Base-by-base conservation (phyloP, 1,140 invertebrate species). In the Drosophila biarmipes region DNA sequence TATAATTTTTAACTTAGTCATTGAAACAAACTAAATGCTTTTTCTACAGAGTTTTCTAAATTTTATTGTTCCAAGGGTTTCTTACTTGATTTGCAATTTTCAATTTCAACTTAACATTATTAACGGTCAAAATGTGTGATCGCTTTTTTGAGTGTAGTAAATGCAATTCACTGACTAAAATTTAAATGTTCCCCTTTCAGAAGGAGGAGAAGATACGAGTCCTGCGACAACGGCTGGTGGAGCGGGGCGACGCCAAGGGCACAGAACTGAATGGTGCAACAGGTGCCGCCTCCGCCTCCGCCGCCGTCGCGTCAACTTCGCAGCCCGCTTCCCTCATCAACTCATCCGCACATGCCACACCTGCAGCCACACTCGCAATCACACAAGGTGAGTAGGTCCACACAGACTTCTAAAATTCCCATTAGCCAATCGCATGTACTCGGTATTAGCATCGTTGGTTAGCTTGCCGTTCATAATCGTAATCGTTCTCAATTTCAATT, bases 161-260 rank as follows among this genome's bases (percentile, higher is more conserved):
- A 29, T 29, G 8, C 29, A 6, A 29, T 29, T 29, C 8, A 1
- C 1, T 29, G 29, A 8, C 29, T 8, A 8, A 7, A 29, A 29
- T 29, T 29, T 6, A 0, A 2, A 31, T 31, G 10, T 14, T 37
- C 14, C 14, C 17, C 10, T 19, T 42, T 14, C 93, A 98, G 97
- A 98, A 98, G 93, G 97, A 98, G 92, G 97, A 98, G 79, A 96
- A 96, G 82, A 97, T 98, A 43, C 95, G 95, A 38, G 92, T 95
- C 46, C 92, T 98, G 67, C 96, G 97, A 79, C 94, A 96, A 81
- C 95, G 96, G 62, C 92, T 98, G 29, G 94, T 95, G 11, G 96
- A 97, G 80, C 94, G 95, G 27, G 96, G 97, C 68, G 93, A 80
- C 56, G 76, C 84, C 49, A 87, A 92, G 90, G 57, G 73, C 80